Conservation (phyloP, 2,113 vertebrate genomes). For the Herpetotheres cachinnans region DNA sequence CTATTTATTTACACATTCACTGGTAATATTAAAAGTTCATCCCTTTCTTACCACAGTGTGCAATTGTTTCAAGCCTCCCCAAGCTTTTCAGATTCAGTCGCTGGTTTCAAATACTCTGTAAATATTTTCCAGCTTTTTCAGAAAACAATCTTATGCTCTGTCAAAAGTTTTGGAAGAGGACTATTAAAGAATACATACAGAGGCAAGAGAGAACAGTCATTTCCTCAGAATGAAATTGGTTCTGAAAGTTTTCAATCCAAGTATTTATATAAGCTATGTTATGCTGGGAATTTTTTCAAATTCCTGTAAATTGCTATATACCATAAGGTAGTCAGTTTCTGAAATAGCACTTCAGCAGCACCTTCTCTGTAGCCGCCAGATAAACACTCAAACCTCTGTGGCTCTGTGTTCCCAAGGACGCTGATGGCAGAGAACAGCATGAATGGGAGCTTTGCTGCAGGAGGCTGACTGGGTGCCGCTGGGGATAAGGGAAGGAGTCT, state of each 20-base stretch:
- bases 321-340: not conserved
- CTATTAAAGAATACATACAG: not conserved
- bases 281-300: constrained; percentile 13
- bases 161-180: not conserved
- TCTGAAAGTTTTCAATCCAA: constrained; percentile 31
- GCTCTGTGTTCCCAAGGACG: not conserved
- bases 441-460: constrained; percentile 1
- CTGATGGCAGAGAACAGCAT: not conserved
- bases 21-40: not conserved
- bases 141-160: not conserved
- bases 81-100: not conserved
- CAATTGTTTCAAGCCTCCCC: not conserved
- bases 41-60: not conserved
- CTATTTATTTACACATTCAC: not conserved
- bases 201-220: not conserved
- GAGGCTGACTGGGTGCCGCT: not conserved
- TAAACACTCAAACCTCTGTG: not conserved
- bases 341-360: not conserved
- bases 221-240: not conserved
- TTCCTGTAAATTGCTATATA: not conserved
- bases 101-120: not conserved
- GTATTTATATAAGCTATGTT: constrained; percentile 18
- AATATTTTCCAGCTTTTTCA: constrained; percentile 17
- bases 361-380: not conserved
- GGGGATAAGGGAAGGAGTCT: not conserved